Conservation (phyloP, 2,888 invertebrate species). For the Boloria euphrosyne region DNA sequence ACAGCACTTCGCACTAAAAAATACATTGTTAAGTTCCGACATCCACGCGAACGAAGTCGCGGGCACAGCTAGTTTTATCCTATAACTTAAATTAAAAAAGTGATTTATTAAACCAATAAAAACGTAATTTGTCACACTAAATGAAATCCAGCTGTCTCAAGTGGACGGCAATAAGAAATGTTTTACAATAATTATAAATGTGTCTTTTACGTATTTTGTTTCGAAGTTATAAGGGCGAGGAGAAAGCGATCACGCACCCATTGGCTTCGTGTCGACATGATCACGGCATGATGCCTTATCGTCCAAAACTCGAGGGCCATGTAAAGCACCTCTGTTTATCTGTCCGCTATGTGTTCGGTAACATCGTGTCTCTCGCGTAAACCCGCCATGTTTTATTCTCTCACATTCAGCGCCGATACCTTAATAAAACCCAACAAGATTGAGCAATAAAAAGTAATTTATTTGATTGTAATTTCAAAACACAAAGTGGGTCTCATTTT, state of each 20-base stretch:
- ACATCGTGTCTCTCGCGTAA: slow-evolving; percentile 75
- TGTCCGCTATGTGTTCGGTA: slow-evolving; percentile 57
- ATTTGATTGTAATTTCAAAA: slow-evolving; percentile 83
- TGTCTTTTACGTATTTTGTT: slow-evolving; percentile 32
- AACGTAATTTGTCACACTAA: slow-evolving; percentile 23
- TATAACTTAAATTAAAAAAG: not conserved
- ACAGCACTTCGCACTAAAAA: too few relatives aligned
- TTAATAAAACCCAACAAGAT: slow-evolving; percentile 82
- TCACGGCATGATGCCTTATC: slow-evolving; percentile 69
- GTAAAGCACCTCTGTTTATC: slow-evolving; percentile 70
- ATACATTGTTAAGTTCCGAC: too few relatives aligned
- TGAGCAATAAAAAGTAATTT: slow-evolving; percentile 83
- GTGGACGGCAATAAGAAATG: slow-evolving; percentile 23
- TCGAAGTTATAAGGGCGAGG: slow-evolving; percentile 28
- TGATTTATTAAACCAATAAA: slow-evolving; percentile 25
- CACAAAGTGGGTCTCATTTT: slow-evolving; percentile 81
- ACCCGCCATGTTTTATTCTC: slow-evolving; percentile 78
- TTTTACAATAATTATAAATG: slow-evolving; percentile 39
- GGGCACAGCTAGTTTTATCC: too few relatives aligned
- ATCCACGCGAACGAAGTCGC: too few relatives aligned
- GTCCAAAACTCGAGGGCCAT: slow-evolving; percentile 68
- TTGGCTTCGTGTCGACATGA: slow-evolving; percentile 63
- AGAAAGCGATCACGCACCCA: slow-evolving; percentile 48
- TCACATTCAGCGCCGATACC: slow-evolving; percentile 78
- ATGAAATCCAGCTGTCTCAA: slow-evolving; percentile 10